Evolutionary conservation across 2,113 vertebrate species (phyloP).

Genomic region (Tyto alba): DNA sequence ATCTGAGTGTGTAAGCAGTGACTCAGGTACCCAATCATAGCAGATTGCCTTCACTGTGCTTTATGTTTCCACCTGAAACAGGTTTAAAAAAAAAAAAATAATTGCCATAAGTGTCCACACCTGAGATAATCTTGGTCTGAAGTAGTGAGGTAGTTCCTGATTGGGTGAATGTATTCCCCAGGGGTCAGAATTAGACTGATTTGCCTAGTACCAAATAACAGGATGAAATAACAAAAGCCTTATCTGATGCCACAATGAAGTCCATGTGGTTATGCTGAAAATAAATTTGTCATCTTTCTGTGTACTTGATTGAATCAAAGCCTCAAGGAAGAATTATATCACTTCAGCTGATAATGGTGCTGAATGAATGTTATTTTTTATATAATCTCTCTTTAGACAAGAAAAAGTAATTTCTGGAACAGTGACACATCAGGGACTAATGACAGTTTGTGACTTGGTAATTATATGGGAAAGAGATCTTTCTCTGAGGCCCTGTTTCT

Average conservation of each 20-base stretch:
- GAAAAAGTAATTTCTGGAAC: not conserved
- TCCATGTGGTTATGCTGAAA: not conserved
- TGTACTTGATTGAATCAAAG: not conserved
- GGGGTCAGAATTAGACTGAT: not conserved
- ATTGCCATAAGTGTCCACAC: not conserved
- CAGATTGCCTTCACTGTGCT: not conserved
- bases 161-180: not conserved
- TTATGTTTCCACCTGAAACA: not conserved
- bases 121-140: not conserved
- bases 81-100: not conserved
- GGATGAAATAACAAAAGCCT: not conserved
- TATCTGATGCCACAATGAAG: not conserved
- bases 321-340: not conserved
- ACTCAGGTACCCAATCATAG: not conserved
- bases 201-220: not conserved
- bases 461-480: not conserved
- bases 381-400: not conserved
- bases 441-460: not conserved
- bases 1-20: not conserved
- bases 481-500: not conserved
- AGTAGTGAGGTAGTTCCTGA: not conserved
- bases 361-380: not conserved
- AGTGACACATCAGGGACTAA: fast-evolving
- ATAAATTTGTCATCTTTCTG: not conserved
- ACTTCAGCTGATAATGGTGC: not conserved